A percentile compares a stretch with the other conserved stretches of the same genome.
These are phyloP conservation scores for Cercopithecus diana DNA, from an alignment of 2,797 vertebrate genomes.

Conservation along the genomic window DNA sequence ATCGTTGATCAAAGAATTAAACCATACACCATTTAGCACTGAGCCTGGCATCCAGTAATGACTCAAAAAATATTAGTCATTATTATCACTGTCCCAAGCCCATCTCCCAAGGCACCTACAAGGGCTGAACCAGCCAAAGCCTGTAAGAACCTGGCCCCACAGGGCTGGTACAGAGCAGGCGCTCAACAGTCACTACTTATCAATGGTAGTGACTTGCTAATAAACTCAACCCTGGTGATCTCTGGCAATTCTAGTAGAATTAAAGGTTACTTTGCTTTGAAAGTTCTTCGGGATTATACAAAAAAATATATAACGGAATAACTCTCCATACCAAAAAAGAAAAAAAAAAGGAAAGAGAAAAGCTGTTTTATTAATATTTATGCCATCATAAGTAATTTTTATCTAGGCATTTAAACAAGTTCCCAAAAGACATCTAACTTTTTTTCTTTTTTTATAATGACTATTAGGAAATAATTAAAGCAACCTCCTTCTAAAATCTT, in stretches of 20 bases:
- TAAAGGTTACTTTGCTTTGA: background rate
- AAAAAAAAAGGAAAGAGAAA: background rate
- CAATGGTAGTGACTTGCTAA: background rate
- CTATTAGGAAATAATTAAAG: slow-evolving; percentile 59
- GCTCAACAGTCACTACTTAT: background rate
- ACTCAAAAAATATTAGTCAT: background rate
- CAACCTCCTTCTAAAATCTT: slow-evolving; percentile 40
- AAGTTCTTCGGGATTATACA: slow-evolving; percentile 12
- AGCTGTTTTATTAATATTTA: slow-evolving; percentile 30
- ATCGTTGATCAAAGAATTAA: background rate
- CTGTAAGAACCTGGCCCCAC: background rate
- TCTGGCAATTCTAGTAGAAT: slow-evolving; percentile 5
- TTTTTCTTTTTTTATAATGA: background rate
- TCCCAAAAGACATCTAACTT: slow-evolving; percentile 44
- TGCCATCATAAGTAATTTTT: slow-evolving; percentile 15
- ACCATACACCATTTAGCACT: background rate
- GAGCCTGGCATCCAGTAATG: background rate
- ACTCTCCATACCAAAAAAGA: background rate
- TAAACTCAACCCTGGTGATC: background rate
- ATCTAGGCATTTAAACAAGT: slow-evolving; percentile 40
- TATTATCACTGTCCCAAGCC: background rate
- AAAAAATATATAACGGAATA: background rate
- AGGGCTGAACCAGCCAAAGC: background rate
- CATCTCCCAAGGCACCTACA: background rate
- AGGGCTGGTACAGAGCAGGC: background rate